Percentiles rank a stretch among this genome's conserved stretches.
These are phyloP conservation scores for Artibeus jamaicensis DNA, from an alignment of 2,797 vertebrate genomes.

Conservation along the genomic window DNA sequence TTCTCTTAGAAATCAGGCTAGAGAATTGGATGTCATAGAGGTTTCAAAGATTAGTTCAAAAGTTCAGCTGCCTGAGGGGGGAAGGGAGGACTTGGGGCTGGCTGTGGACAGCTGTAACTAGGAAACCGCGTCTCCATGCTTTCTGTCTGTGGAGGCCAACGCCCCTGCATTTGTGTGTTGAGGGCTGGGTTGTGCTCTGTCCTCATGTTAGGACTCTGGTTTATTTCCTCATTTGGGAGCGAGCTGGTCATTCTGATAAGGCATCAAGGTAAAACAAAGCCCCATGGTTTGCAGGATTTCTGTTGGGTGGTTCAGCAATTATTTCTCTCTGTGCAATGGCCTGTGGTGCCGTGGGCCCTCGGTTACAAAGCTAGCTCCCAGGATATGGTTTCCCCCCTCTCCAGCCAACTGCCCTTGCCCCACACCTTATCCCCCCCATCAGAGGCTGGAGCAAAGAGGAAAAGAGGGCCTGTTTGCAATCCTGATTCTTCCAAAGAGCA, in stretches of 20 bases:
- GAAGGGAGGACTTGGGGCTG: neutral
- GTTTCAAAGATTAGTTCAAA: neutral
- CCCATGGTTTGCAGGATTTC: neutral
- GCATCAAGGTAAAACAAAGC: constrained; percentile 31
- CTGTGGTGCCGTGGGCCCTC: neutral
- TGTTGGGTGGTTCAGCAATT: neutral
- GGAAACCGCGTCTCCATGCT: neutral
- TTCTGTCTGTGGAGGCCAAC: neutral
- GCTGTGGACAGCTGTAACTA: neutral
- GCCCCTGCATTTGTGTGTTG: neutral
- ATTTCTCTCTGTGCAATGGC: neutral
- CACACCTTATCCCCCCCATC: neutral
- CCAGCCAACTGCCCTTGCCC: neutral
- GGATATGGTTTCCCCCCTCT: neutral
- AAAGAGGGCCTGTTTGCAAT: neutral
- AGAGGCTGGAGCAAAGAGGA: neutral
- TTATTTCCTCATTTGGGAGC: neutral
- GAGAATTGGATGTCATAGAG: neutral
- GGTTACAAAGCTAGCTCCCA: neutral
- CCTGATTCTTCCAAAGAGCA: neutral
- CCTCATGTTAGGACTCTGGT: neutral
- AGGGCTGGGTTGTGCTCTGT: neutral
- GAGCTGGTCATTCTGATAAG: constrained; percentile 16
- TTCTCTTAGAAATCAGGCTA: constrained; percentile 22
- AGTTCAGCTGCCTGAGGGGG: neutral